phyloP scores from a whole-genome alignment of 2,113 vertebrate genomes.

The Chloropsis hardwickii region DNA sequence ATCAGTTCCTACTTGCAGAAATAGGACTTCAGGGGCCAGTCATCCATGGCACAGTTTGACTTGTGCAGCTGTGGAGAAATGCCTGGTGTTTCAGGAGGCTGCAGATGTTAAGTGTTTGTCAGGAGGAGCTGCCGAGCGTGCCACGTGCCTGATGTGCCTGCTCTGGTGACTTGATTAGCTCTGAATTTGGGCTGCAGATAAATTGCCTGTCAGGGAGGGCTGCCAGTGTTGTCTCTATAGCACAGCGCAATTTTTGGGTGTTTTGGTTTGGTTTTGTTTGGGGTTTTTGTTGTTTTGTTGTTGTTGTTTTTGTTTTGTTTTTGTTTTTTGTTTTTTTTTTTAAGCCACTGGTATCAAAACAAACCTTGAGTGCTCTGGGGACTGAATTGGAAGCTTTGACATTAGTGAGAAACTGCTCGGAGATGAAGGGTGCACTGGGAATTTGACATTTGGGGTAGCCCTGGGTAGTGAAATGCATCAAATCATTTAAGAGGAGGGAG shows the following conservation, averaged over 20 bases:
- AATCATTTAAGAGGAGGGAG: background rate
- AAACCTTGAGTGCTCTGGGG: background rate
- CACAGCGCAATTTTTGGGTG: background rate
- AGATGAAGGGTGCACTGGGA: background rate
- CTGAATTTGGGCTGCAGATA: slow-evolving; percentile 24
- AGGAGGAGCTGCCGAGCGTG: slow-evolving; percentile 7
- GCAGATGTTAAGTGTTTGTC: slow-evolving; percentile 23
- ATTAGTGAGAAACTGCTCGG: background rate
- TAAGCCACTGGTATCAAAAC: slow-evolving; percentile 7
- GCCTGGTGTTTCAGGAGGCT: background rate
- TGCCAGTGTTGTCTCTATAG: background rate
- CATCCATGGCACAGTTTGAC: background rate
- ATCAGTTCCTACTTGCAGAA: background rate
- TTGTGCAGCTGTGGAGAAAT: background rate
- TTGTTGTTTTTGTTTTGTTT: too few relatives aligned
- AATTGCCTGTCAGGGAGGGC: slow-evolving; percentile 20
- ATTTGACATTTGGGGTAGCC: background rate
- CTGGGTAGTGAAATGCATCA: background rate
- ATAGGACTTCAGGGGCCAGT: background rate
- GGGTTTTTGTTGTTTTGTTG: too few relatives aligned
- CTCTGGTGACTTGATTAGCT: slow-evolving; percentile 26
- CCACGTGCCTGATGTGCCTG: background rate
- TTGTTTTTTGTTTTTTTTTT: background rate
- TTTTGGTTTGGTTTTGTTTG: too few relatives aligned
- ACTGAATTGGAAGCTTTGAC: background rate